Percentiles rank a stretch among this genome's conserved stretches.
Conservation (phyloP, 2,113 vertebrate genomes). For the Nothobranchius kuhntae region DNA sequence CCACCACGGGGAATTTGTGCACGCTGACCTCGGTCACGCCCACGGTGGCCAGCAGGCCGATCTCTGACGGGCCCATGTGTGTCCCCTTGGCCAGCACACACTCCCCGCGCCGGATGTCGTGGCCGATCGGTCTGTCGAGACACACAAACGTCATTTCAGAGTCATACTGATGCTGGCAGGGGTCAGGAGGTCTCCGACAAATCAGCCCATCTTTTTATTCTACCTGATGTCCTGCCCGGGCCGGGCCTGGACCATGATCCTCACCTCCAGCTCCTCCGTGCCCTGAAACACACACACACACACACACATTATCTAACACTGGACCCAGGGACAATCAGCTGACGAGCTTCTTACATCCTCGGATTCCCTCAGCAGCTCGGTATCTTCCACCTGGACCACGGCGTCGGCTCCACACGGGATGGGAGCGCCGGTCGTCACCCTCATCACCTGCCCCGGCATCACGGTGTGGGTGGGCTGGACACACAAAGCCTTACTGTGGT, state of each 20-base stretch:
- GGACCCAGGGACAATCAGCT: neutral
- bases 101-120: constrained; percentile 98
- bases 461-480: constrained; percentile 93
- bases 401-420: constrained; percentile 98
- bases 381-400: constrained; percentile 98
- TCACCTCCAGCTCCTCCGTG: constrained; percentile 97
- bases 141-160: neutral
- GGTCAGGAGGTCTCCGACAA: too few species aligned
- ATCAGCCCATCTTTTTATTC: too few species aligned
- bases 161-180: too few species aligned
- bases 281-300: constrained; percentile 79
- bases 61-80: constrained; percentile 98
- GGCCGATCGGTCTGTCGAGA: constrained; percentile 90
- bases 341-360: constrained; percentile 86
- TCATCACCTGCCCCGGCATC: constrained; percentile 99
- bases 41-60: constrained; percentile 96
- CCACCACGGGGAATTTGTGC: constrained; percentile 98
- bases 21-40: constrained; percentile 98
- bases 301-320: neutral
- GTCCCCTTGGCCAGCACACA: constrained; percentile 97
- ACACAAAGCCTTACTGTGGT: too few species aligned
- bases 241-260: constrained; percentile 95
- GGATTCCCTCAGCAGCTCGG: constrained; percentile 96
- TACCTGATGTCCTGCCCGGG: constrained; percentile 98
- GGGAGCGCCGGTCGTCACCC: constrained; percentile 97